phyloP scores from a whole-genome alignment of 1,140 invertebrate species.

The Eumaeus atala region DNA sequence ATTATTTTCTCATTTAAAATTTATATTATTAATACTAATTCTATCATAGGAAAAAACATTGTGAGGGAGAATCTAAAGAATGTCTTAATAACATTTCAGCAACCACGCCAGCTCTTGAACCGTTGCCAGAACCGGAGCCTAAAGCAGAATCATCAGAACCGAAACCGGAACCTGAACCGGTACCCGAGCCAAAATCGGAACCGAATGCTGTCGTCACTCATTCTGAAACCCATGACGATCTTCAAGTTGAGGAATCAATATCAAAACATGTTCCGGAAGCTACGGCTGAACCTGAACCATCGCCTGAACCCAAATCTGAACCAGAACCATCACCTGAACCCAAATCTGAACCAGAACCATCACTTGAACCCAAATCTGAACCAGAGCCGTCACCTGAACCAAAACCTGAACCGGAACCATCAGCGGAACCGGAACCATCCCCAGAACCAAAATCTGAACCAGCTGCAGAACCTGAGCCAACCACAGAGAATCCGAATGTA shows the following conservation, averaged over 20 bases:
- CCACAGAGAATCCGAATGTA: slow-evolving; percentile 26
- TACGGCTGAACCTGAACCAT: slow-evolving; percentile 10
- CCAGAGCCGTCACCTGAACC: slow-evolving; percentile 49
- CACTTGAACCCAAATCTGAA: slow-evolving; percentile 55
- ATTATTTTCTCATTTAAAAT: not conserved
- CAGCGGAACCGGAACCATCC: slow-evolving; percentile 56
- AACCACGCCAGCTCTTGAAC: slow-evolving; percentile 38
- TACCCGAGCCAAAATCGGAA: slow-evolving; percentile 34
- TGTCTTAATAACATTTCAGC: slow-evolving; percentile 30
- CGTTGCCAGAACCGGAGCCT: slow-evolving; percentile 54
- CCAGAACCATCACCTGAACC: slow-evolving; percentile 39
- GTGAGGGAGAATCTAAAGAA: not conserved
- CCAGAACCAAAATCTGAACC: slow-evolving; percentile 57
- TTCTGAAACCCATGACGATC: not conserved
- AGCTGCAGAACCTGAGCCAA: slow-evolving; percentile 42
- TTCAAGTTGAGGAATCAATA: slow-evolving; percentile 3
- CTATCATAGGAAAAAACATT: not conserved
- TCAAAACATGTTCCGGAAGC: slow-evolving; percentile 4
- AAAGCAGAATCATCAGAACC: slow-evolving; percentile 57
- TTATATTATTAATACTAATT: not conserved
- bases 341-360: slow-evolving; percentile 43
- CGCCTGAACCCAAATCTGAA: slow-evolving; percentile 35
- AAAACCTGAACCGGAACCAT: slow-evolving; percentile 29
- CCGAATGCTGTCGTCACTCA: not conserved
- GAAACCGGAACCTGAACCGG: slow-evolving; percentile 49